Base-by-base conservation (phyloP, 1,140 invertebrate genomes). In the Drosophila funebris region DNA sequence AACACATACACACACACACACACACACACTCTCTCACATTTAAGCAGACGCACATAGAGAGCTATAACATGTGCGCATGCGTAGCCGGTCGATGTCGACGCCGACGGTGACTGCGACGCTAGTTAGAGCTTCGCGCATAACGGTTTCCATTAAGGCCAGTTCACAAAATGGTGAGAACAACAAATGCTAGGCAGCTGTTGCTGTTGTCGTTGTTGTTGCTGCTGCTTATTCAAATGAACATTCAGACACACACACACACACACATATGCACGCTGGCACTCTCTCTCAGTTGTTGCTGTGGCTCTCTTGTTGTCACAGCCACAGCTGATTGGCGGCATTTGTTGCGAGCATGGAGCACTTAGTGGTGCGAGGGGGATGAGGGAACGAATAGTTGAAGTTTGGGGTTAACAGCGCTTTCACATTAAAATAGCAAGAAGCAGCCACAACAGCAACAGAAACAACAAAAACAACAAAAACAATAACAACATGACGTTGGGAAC, bases 61-160 rank as follows among this genome's bases (percentile, higher is more conserved):
- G 64, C 46, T 53, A 16, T 56, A 73, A 80, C 81, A 85, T 84
- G 81, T 85, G 81, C 83, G 83, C 83, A 88, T 89, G 83, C 83
- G 84, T 88, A 85, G 75, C 68, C 70, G 50, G 62, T 50, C 29
- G 53, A 36, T 58, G 80, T 20, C 39, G 62, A 36, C 41, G 54
- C 39, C 18, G 53, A 20, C 80, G 11, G 24, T 43, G 58, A 36
- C 64, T 29, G 60, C 57, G 54, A 33, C 52, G 67, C 20, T 64
- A 57, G 67, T 62, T 63, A 44, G 48, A 53, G 73, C 73, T 64
- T 53, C 68, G 73, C 79, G 87, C 87, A 90, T 90, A 90, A 90
- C 87, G 87, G 87, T 90, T 90, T 87, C 72, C 87, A 90, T 90
- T 90, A 90, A 90, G 88, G 87, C 87, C 88, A 90, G 69, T 84